phyloP scores from a whole-genome alignment of 2,797 vertebrate species.

The Fundulus diaphanus region DNA sequence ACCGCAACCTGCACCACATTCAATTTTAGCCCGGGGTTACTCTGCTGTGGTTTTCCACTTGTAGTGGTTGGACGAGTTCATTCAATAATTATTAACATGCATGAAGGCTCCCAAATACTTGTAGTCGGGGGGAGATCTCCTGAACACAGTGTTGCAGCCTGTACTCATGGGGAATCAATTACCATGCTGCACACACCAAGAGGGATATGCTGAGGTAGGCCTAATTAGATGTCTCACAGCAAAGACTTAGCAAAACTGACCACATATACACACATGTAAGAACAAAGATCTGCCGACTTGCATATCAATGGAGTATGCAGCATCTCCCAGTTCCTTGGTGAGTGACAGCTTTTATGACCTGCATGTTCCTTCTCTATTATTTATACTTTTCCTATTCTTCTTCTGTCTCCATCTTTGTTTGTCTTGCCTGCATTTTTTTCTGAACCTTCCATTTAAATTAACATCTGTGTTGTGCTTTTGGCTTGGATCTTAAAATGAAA shows the following conservation, averaged over 20 bases:
- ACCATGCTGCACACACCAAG: slow-evolving; percentile 47
- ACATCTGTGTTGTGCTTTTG: background rate
- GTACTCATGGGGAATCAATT: slow-evolving; percentile 71
- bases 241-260: slow-evolving; percentile 52
- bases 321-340: slow-evolving; percentile 30
- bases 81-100: slow-evolving; percentile 63
- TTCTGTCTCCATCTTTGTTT: slow-evolving; percentile 9
- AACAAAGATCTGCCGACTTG: slow-evolving; percentile 30
- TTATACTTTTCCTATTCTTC: background rate
- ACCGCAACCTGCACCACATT: too few species aligned
- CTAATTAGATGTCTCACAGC: slow-evolving; percentile 68
- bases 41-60: slow-evolving; percentile 45
- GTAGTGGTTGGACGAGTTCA: slow-evolving; percentile 74
- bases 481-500: slow-evolving; percentile 13
- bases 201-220: slow-evolving; percentile 69
- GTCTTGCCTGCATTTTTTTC: slow-evolving; percentile 1
- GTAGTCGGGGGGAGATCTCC: slow-evolving; percentile 33
- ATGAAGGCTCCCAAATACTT: background rate
- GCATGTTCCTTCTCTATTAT: background rate
- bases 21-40: too few species aligned
- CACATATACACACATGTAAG: slow-evolving; percentile 27
- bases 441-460: slow-evolving; percentile 2
- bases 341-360: slow-evolving; percentile 25
- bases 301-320: slow-evolving; percentile 47
- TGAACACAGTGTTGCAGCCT: slow-evolving; percentile 36